Base-by-base conservation (phyloP, 2,797 vertebrate genomes). In the Acrossocheilus fasciatus region DNA sequence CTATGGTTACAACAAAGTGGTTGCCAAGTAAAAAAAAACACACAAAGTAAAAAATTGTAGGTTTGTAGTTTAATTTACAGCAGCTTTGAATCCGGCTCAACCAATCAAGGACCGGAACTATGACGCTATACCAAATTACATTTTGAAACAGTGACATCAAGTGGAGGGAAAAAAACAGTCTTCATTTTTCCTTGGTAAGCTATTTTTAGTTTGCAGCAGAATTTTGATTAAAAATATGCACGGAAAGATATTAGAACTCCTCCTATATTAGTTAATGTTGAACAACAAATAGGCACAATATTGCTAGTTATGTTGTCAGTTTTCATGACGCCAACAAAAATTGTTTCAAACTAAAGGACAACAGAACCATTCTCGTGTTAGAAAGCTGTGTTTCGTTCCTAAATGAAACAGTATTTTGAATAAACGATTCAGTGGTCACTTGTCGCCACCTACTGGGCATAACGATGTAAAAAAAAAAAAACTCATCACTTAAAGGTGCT, bases 141-240 rank as follows among this genome's bases (percentile, higher is more conserved):
- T 54, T 26, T 83, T 39, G 14, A 64, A 83, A 75, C 57, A 4
- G 17, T 73, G 41, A 83, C 30, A 39, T 64, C 17, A 20, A 64
- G 30, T 75, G 39, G 52, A 59, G 26, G 50, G 4, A 9, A 30
- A 52, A 34, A 30, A 64, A 30, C 4, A 1, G 59, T 74, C 15
- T 6, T 1, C 1, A 30, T 2, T 39, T 77, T 15, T 57, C 6
- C 75, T 39, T 52, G 1, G 18, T 39, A 8, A 12, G 11, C 50
- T 75, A 34, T 34, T 36, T 76, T 54, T 59, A 26, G 54, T 41
- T 78, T 78, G 30, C 41, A 20, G 6, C 36, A 70, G 36, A 70
- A 10, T 41, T 41, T 20, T 41, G 3, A 70, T 69, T 20, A 2
- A 39, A 36, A 69, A 69, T 34, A 66, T 34, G 6, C 62, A 15